Conservation (phyloP, 2,113 vertebrate species). For the Hemibagrus wyckioides region DNA sequence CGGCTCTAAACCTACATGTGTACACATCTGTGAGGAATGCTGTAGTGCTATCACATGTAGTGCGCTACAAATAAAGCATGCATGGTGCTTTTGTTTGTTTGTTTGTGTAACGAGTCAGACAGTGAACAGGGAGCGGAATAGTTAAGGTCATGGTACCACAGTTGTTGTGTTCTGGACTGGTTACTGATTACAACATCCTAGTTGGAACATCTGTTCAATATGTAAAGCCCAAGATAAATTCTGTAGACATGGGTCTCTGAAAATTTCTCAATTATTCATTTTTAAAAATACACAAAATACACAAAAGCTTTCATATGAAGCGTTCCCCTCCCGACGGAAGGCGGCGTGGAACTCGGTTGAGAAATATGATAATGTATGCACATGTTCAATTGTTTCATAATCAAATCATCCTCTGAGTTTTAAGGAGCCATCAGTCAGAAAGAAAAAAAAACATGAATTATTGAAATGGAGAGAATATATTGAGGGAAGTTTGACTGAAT, state of each 20-base stretch:
- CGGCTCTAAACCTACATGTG: background rate
- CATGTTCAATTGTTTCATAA: slow-evolving; percentile 48
- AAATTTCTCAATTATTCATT: background rate
- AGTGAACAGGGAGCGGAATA: background rate
- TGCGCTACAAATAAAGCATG: too few relatives aligned
- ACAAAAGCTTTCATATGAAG: background rate
- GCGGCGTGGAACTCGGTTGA: background rate
- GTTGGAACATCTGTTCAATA: background rate
- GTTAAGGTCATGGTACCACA: background rate
- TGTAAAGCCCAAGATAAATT: background rate
- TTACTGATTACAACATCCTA: background rate
- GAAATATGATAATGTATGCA: slow-evolving; percentile 47
- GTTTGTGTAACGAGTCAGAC: background rate
- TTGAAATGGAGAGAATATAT: slow-evolving; percentile 10
- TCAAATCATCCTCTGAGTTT: slow-evolving; percentile 29
- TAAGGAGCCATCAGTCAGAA: slow-evolving; percentile 36
- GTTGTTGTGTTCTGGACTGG: background rate
- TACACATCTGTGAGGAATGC: background rate
- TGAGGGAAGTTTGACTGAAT: background rate
- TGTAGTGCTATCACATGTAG: background rate
- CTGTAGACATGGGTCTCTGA: background rate
- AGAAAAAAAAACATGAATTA: slow-evolving; percentile 26
- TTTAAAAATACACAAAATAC: background rate
- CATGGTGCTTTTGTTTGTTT: too few relatives aligned
- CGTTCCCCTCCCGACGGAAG: background rate